A percentile compares a stretch with the other conserved stretches of the same genome.
These are phyloP conservation scores for Spizaetus ornatus DNA, from an alignment of 2,113 vertebrate species.

Conservation along the genomic window DNA sequence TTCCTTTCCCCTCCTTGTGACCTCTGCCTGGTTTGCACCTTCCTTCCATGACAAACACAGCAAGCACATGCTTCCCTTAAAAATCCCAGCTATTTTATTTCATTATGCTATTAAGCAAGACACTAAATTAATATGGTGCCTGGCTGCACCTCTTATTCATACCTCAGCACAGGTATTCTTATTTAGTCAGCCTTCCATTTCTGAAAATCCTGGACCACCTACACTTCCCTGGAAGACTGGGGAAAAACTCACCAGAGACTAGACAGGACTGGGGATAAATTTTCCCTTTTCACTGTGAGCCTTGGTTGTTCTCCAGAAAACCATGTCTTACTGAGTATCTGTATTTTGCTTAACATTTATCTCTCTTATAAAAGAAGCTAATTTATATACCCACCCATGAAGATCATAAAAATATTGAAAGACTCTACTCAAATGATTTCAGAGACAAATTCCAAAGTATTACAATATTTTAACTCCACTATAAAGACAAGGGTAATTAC, in stretches of 20 bases:
- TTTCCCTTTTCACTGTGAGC: background rate
- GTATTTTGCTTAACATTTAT: background rate
- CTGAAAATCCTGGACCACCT: background rate
- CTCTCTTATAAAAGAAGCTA: background rate
- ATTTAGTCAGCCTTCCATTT: background rate
- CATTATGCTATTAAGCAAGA: background rate
- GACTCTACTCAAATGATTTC: background rate
- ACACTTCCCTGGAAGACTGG: background rate
- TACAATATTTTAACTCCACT: background rate
- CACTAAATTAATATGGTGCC: background rate
- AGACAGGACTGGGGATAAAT: background rate
- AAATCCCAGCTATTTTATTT: background rate
- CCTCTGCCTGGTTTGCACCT: accelerated
- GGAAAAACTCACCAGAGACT: background rate
- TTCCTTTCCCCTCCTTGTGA: background rate
- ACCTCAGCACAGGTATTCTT: background rate
- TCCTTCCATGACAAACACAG: background rate
- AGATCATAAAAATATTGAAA: background rate
- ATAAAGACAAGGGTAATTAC: background rate
- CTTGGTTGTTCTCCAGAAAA: background rate
- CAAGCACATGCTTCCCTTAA: background rate
- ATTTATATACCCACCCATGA: background rate
- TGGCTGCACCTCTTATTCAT: background rate
- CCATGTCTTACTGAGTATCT: background rate
- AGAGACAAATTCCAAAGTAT: background rate